These are phyloP conservation scores for Entomobrya multifasciata DNA, from an alignment of 2,888 invertebrate species.

Conservation along the genomic window DNA sequence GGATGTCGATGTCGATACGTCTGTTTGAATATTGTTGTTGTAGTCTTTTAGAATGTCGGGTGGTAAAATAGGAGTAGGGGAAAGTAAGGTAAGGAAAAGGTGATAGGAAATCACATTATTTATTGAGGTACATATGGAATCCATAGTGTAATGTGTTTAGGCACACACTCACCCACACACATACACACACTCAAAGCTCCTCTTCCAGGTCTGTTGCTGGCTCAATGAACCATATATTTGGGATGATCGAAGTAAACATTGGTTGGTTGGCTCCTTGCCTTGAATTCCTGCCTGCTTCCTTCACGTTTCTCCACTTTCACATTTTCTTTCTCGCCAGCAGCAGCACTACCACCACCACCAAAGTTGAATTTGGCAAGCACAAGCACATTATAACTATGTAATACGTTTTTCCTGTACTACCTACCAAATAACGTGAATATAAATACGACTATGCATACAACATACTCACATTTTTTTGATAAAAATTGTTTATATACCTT, in stretches of 20 bases:
- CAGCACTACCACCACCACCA: too few species aligned
- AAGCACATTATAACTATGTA: conserved; percentile 3
- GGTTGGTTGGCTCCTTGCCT: conserved; percentile 63
- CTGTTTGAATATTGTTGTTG: conserved; percentile 20
- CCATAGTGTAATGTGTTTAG: conserved; percentile 62
- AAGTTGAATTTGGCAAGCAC: conserved; percentile 49
- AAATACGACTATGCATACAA: too few species aligned
- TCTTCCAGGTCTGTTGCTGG: conserved; percentile 64
- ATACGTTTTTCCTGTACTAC: conserved; percentile 41
- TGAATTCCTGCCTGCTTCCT: conserved; percentile 46
- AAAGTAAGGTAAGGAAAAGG: conserved; percentile 38
- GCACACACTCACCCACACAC: not conserved
- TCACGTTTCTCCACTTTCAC: not conserved
- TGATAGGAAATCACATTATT: conserved; percentile 69
- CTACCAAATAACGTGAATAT: too few species aligned
- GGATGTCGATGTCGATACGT: too few species aligned
- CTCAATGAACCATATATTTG: conserved; percentile 70
- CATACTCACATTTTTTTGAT: conserved; percentile 22
- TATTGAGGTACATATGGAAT: conserved; percentile 70
- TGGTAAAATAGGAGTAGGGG: not conserved
- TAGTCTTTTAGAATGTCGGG: conserved; percentile 2
- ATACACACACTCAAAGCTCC: not conserved
- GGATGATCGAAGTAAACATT: conserved; percentile 63
- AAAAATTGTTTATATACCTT: conserved; percentile 11
- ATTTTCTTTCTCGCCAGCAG: conserved; percentile 1